Conservation (phyloP, 2,113 vertebrate species). For the Copsychus sechellarum region DNA sequence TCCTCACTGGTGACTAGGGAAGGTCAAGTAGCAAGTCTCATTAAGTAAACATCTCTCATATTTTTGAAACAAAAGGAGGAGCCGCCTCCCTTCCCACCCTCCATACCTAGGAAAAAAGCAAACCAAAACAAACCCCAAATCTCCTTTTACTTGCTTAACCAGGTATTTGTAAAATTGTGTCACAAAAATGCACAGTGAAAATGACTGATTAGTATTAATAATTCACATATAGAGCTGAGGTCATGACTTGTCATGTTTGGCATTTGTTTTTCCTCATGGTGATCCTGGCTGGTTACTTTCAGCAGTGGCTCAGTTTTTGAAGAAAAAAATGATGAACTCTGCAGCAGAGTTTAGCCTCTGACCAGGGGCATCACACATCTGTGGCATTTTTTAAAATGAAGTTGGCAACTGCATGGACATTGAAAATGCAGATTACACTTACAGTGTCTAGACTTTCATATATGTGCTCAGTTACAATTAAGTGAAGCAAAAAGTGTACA, state of each 20-base stretch:
- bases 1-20: conserved; percentile 57
- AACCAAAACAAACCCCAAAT: not conserved
- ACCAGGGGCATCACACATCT: conserved; percentile 77
- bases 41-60: conserved; percentile 64
- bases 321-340: conserved; percentile 68
- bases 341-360: conserved; percentile 68
- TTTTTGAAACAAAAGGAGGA: conserved; percentile 51
- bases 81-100: not conserved
- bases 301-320: conserved; percentile 66
- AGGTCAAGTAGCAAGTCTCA: conserved; percentile 54
- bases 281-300: conserved; percentile 69
- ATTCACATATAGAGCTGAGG: conserved; percentile 70
- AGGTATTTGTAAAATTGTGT: conserved; percentile 55
- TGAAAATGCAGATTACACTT: conserved; percentile 78
- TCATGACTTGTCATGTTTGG: conserved; percentile 70
- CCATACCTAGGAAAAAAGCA: not conserved
- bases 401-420: conserved; percentile 77
- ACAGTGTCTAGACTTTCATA: conserved; percentile 85
- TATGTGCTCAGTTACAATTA: conserved; percentile 82
- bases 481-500: conserved; percentile 80
- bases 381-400: conserved; percentile 76
- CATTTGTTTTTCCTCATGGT: conserved; percentile 62
- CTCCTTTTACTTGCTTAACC: conserved; percentile 53
- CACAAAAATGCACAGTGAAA: conserved; percentile 76
- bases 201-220: conserved; percentile 56